Percentiles rank a stretch among this genome's conserved stretches.
Evolutionary conservation across 2,797 vertebrate genomes (phyloP).

Genomic region (Gymnodraco acuticeps): DNA sequence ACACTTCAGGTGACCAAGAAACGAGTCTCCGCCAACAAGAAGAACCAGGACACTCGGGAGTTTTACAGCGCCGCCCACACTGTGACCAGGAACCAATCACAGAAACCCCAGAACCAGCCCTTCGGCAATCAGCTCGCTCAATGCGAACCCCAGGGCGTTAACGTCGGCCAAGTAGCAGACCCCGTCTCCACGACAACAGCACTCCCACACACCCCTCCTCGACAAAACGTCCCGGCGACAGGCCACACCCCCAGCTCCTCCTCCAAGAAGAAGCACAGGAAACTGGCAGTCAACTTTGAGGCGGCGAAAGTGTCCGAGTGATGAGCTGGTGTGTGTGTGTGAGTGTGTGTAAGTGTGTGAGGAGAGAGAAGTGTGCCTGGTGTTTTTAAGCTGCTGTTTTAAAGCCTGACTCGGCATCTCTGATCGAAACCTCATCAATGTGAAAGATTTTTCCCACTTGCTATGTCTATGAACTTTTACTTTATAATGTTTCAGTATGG

Average conservation of each 20-base stretch:
- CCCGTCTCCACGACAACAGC: conserved; percentile 60
- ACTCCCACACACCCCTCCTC: conserved; percentile 77
- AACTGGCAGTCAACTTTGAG: conserved; percentile 97
- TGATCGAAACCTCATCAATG: conserved; percentile 35
- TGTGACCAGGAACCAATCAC: conserved; percentile 66
- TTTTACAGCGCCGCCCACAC: conserved; percentile 84
- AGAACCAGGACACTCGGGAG: conserved; percentile 88
- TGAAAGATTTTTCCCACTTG: neutral
- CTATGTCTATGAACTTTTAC: too few species aligned
- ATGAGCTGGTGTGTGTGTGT: conserved; percentile 33
- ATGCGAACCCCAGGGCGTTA: conserved; percentile 20
- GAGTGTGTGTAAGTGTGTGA: neutral
- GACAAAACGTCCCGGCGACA: conserved; percentile 68
- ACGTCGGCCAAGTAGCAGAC: conserved; percentile 5
- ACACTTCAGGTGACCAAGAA: conserved; percentile 95
- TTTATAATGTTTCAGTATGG: too few species aligned
- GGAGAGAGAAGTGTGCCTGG: neutral
- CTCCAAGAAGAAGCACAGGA: conserved; percentile 93
- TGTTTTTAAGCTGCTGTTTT: conserved; percentile 35
- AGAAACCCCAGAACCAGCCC: conserved; percentile 68
- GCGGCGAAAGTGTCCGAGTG: conserved; percentile 88
- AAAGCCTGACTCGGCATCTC: conserved; percentile 32
- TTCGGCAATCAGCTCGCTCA: conserved; percentile 44
- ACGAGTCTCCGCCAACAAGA: conserved; percentile 91
- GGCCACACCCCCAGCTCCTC: conserved; percentile 87